phyloP scores from a whole-genome alignment of 2,113 vertebrate species.

The Athene noctua region DNA sequence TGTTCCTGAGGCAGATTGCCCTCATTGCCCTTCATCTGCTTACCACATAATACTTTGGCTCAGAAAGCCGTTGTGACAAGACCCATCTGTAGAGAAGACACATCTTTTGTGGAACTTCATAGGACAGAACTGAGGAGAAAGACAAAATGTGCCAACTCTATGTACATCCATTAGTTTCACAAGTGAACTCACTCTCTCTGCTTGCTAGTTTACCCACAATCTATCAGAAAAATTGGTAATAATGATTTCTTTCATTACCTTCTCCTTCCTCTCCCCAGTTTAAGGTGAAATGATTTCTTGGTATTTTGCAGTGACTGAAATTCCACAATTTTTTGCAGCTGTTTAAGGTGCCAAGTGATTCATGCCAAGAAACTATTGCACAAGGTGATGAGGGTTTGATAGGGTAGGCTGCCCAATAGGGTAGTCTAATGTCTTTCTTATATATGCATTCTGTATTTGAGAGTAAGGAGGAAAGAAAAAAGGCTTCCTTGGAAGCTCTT shows the following conservation, averaged over 20 bases:
- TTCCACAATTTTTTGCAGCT: neutral
- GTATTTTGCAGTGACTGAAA: neutral
- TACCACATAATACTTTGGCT: neutral
- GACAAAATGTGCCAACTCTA: neutral
- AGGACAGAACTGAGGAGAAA: neutral
- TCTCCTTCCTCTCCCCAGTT: neutral
- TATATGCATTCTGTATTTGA: neutral
- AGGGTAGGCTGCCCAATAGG: neutral
- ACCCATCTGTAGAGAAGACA: neutral
- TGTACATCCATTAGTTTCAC: neutral
- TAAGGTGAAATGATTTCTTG: neutral
- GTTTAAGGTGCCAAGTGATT: neutral
- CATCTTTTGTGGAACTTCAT: neutral
- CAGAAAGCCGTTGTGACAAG: neutral
- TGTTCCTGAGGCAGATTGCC: neutral
- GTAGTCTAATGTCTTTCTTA: neutral
- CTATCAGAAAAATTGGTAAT: neutral
- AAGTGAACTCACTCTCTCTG: neutral
- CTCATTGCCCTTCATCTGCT: neutral
- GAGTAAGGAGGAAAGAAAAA: neutral
- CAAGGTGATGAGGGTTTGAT: neutral
- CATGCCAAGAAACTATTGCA: neutral
- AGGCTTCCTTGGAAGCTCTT: neutral
- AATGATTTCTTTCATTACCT: neutral
- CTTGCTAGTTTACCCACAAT: neutral